Percentiles rank a stretch among this genome's conserved stretches.
These are phyloP conservation scores for Fissipunctia ypsillon DNA, from an alignment of 2,888 invertebrate genomes.

Conservation along the genomic window DNA sequence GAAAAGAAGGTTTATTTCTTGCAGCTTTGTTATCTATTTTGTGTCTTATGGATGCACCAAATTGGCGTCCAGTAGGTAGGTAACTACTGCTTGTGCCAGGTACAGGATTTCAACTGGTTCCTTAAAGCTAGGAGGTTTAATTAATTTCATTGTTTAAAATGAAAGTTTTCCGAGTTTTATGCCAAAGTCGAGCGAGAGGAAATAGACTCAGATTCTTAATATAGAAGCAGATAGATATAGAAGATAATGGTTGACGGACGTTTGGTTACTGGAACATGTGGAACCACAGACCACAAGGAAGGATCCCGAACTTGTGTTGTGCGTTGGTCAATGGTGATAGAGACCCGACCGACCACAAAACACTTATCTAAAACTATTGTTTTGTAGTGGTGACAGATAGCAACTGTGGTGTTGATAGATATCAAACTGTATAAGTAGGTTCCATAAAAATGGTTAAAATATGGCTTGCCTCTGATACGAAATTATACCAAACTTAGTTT, in stretches of 20 bases:
- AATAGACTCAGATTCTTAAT: background rate
- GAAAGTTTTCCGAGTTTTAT: background rate
- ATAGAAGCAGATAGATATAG: too few relatives aligned
- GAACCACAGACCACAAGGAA: background rate
- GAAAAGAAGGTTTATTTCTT: background rate
- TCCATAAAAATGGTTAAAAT: background rate
- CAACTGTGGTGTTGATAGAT: background rate
- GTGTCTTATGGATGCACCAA: background rate
- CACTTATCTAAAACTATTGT: background rate
- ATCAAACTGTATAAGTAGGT: background rate
- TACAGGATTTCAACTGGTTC: background rate
- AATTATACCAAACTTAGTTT: background rate
- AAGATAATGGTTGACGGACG: background rate
- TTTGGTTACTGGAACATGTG: background rate
- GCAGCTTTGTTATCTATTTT: background rate
- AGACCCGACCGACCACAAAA: background rate
- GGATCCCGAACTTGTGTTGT: background rate
- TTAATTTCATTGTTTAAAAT: background rate
- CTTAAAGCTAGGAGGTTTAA: background rate
- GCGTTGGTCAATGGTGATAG: constrained; percentile 4
- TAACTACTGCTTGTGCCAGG: background rate
- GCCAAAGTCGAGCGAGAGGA: background rate
- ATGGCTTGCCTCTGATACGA: background rate
- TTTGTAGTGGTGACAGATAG: background rate
- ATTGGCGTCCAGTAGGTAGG: too few relatives aligned